Evolutionary conservation across 2,797 vertebrate species (phyloP).

Genomic region (Sebastes nivosus): DNA sequence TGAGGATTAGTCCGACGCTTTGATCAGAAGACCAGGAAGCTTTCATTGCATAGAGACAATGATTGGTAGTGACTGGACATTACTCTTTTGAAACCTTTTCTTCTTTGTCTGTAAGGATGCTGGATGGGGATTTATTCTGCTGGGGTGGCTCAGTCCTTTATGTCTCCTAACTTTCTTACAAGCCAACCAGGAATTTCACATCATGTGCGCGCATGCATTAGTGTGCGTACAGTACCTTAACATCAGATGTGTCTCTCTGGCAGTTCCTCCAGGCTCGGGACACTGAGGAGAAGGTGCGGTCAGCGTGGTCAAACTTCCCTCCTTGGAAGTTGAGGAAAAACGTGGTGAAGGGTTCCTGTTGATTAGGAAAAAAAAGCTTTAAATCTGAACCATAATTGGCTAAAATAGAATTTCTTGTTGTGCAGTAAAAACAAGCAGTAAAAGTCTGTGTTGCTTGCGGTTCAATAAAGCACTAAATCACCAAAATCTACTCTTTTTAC

Average conservation of each 20-base stretch:
- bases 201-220: not conserved
- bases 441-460: not conserved
- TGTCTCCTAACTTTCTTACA: slow-evolving; percentile 32
- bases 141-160: slow-evolving; percentile 15
- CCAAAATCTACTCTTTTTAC: not conserved
- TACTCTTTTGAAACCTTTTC: slow-evolving; percentile 74
- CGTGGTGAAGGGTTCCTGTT: slow-evolving; percentile 96
- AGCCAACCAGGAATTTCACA: slow-evolving; percentile 21
- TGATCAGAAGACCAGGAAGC: slow-evolving; percentile 85
- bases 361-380: not conserved
- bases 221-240: slow-evolving; percentile 87
- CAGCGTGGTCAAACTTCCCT: slow-evolving; percentile 97
- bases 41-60: slow-evolving; percentile 84
- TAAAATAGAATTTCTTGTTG: not conserved
- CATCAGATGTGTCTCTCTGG: slow-evolving; percentile 97
- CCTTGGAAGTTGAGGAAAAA: slow-evolving; percentile 98
- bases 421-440: slow-evolving; percentile 7
- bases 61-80: slow-evolving; percentile 87
- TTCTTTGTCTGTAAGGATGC: slow-evolving; percentile 55
- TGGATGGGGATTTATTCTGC: slow-evolving; percentile 49
- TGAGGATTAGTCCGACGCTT: slow-evolving; percentile 83
- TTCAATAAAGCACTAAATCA: slow-evolving; percentile 5
- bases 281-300: slow-evolving; percentile 96
- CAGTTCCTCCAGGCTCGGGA: slow-evolving; percentile 96
- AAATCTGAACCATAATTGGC: not conserved